Evolutionary conservation across 2,888 invertebrate species (phyloP).

Genomic region (Pristionchus exspectatus): DNA sequence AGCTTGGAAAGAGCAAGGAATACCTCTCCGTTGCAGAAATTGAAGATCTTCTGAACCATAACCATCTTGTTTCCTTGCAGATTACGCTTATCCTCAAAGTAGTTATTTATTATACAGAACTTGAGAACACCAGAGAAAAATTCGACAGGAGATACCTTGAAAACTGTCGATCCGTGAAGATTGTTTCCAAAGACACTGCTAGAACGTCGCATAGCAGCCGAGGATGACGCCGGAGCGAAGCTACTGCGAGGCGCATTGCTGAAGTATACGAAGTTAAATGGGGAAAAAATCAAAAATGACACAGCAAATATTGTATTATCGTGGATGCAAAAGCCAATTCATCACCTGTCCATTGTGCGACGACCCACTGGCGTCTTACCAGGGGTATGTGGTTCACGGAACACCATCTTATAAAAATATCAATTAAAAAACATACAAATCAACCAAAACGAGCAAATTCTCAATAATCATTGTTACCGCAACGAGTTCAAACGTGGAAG

Average conservation of each 20-base stretch:
- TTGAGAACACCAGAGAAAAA: background rate
- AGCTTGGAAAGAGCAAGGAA: background rate
- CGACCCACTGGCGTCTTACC: background rate
- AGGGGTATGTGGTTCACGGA: background rate
- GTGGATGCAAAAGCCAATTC: too few relatives aligned
- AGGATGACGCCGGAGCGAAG: slow-evolving; percentile 14
- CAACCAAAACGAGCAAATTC: background rate
- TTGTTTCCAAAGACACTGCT: background rate
- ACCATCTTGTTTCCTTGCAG: background rate
- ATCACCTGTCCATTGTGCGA: slow-evolving; percentile 2
- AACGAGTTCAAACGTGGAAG: background rate
- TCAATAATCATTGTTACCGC: background rate
- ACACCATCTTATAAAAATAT: background rate
- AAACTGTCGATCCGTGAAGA: background rate
- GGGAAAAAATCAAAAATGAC: background rate
- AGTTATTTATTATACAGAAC: background rate
- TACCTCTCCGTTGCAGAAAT: slow-evolving; percentile 49
- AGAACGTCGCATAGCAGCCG: slow-evolving; percentile 17
- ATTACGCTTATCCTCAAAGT: slow-evolving; percentile 40
- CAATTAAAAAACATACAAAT: background rate
- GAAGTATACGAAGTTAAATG: background rate
- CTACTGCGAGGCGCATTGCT: slow-evolving; percentile 6
- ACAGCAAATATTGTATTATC: too few relatives aligned
- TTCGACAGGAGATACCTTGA: background rate
- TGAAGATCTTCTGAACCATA: slow-evolving; percentile 42